phyloP scores from a whole-genome alignment of 2,888 invertebrate genomes.

The Ryuthela nishihirai region DNA sequence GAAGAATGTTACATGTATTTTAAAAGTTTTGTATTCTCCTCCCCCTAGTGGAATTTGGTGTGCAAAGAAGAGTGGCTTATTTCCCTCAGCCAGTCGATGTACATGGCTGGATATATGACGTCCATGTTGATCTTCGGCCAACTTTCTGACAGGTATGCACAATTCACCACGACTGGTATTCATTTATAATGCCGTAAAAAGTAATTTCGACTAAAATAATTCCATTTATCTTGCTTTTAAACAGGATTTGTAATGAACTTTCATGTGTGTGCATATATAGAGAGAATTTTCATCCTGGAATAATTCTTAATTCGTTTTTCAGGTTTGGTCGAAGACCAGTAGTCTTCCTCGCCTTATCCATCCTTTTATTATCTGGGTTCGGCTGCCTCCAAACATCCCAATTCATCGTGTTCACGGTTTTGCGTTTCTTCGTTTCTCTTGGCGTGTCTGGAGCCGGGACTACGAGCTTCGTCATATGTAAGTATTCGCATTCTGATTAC shows the following conservation, averaged over 20 bases:
- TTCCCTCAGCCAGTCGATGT: conserved; percentile 73
- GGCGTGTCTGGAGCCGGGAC: not conserved
- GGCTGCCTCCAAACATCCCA: not conserved
- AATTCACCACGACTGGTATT: not conserved
- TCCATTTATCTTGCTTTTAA: no score
- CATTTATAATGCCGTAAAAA: no score
- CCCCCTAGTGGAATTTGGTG: conserved; percentile 79
- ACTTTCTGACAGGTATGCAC: conserved; percentile 65
- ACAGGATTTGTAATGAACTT: no score
- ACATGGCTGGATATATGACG: conserved; percentile 77
- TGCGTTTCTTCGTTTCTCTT: not conserved
- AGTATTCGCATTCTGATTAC: no score
- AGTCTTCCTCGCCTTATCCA: not conserved
- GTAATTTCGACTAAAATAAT: no score
- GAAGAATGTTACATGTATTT: no score
- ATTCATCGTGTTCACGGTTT: not conserved
- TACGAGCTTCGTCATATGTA: not conserved
- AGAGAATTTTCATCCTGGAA: no score
- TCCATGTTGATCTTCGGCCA: conserved; percentile 74
- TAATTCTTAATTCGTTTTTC: no score
- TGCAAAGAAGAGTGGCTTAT: conserved; percentile 77
- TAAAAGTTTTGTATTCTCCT: no score
- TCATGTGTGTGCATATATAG: no score
- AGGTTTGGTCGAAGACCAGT: not conserved
- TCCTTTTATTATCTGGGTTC: not conserved